Conservation (phyloP, 1,140 invertebrate genomes). For the Venturia canescens region DNA sequence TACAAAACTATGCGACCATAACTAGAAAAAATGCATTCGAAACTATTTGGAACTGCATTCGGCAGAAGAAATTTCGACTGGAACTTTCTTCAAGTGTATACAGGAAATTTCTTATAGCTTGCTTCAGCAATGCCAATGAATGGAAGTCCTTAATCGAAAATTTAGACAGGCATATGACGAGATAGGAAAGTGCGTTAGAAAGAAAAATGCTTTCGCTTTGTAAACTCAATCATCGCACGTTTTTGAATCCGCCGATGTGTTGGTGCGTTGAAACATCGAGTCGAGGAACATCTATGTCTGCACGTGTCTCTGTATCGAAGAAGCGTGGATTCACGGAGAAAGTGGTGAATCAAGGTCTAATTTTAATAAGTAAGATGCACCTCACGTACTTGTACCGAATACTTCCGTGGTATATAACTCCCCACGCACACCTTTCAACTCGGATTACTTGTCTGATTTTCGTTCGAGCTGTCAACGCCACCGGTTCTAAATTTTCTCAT, state of each 20-base stretch:
- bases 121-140: too few species aligned
- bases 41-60: too few species aligned
- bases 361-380: conserved; percentile 54
- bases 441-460: conserved; percentile 60
- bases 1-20: too few species aligned
- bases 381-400: conserved; percentile 60
- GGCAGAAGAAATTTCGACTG: too few species aligned
- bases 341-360: conserved; percentile 42
- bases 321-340: conserved; percentile 42
- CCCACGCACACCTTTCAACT: conserved; percentile 48
- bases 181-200: conserved; percentile 3
- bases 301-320: not conserved
- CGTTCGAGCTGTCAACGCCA: conserved; percentile 48
- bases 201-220: conserved; percentile 36
- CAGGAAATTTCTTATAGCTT: too few species aligned
- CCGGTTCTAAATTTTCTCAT: not conserved
- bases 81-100: too few species aligned
- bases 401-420: conserved; percentile 69
- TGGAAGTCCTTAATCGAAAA: too few species aligned
- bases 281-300: not conserved
- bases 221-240: conserved; percentile 18
- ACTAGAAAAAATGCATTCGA: too few species aligned
- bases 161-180: not conserved
- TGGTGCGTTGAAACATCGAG: not conserved
- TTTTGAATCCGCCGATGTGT: not conserved